phyloP scores from a whole-genome alignment of 2,797 vertebrate genomes.

The Loris lydekkerianus region DNA sequence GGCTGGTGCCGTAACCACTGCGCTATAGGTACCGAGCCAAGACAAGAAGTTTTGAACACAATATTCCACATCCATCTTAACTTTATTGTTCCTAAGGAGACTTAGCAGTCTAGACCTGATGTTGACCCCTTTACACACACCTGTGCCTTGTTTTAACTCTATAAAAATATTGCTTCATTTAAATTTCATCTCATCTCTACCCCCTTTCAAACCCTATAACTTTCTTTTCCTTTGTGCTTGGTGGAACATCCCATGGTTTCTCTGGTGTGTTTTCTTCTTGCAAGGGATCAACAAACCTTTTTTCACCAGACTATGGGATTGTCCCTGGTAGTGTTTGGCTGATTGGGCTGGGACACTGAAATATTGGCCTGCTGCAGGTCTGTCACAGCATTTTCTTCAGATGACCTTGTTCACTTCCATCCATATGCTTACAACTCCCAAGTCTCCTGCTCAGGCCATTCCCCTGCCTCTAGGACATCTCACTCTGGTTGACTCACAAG shows the following conservation, averaged over 20 bases:
- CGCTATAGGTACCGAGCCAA: neutral
- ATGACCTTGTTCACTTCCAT: slow-evolving; percentile 12
- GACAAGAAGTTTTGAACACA: slow-evolving; percentile 21
- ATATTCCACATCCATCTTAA: neutral
- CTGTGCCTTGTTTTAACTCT: slow-evolving; percentile 24
- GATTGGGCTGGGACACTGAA: neutral
- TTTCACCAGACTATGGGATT: neutral
- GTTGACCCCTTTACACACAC: neutral
- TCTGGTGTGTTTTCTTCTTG: neutral
- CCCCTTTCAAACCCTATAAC: neutral
- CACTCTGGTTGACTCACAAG: neutral
- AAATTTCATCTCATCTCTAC: neutral
- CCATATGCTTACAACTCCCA: neutral
- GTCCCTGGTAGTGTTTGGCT: neutral
- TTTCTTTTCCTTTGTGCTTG: neutral
- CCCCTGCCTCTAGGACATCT: neutral
- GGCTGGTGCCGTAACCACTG: no score
- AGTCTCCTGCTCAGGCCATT: neutral
- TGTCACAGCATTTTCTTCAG: neutral
- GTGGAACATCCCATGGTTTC: neutral
- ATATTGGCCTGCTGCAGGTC: neutral
- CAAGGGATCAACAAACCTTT: neutral
- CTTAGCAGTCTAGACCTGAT: neutral
- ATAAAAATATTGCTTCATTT: slow-evolving; percentile 25
- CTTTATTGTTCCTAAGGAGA: slow-evolving; percentile 44